A percentile compares a stretch with the other conserved stretches of the same genome.
phyloP scores from a whole-genome alignment of 2,797 vertebrate species.

The Malacoraja senta region DNA sequence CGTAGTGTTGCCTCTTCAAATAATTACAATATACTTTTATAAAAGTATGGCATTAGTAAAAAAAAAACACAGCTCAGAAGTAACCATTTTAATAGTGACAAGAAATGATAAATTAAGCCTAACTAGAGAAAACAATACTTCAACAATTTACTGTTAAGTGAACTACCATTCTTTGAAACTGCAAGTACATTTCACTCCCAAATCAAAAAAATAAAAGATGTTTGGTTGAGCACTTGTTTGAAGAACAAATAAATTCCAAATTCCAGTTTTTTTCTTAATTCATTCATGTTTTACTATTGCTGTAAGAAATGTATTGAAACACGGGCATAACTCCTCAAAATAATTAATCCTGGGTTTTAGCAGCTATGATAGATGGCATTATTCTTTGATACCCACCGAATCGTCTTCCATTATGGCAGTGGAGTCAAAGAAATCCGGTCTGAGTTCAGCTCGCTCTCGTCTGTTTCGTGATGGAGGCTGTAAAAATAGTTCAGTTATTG shows the following conservation, averaged over 20 bases:
- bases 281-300: not conserved
- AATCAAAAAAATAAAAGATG: not conserved
- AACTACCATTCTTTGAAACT: not conserved
- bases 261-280: not conserved
- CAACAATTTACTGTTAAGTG: not conserved
- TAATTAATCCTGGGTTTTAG: not conserved
- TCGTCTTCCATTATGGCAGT: constrained; percentile 98
- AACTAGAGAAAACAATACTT: not conserved
- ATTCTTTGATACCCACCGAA: constrained; percentile 68
- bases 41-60: not conserved
- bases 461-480: constrained; percentile 97
- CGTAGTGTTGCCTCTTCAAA: not conserved
- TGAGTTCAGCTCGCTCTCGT: constrained; percentile 89
- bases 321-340: constrained; percentile 14
- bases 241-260: not conserved
- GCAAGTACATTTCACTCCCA: not conserved
- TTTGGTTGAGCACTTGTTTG: not conserved
- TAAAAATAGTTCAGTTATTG: constrained; percentile 42
- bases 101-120: not conserved
- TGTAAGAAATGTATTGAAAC: not conserved
- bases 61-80: not conserved
- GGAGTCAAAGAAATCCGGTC: constrained; percentile 98
- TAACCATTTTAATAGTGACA: not conserved
- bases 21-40: not conserved
- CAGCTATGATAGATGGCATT: not conserved